A percentile compares a stretch with the other conserved stretches of the same genome.
Conservation (phyloP, 1,140 invertebrate species). For the Diorhabda sublineata region DNA sequence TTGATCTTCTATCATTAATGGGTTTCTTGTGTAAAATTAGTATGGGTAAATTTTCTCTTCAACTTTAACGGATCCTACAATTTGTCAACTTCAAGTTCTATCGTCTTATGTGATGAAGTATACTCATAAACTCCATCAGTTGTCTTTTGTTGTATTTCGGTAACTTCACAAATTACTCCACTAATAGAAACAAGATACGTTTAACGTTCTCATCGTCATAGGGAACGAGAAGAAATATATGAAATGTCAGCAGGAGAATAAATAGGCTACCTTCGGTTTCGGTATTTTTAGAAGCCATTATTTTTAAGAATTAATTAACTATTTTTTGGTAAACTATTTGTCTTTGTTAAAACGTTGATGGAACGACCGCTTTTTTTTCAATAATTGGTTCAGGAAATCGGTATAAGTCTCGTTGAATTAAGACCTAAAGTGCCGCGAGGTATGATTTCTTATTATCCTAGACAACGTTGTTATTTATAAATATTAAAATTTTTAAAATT, state of each 20-base stretch:
- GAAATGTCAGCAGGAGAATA: slow-evolving; percentile 5
- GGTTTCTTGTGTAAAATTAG: too few species aligned
- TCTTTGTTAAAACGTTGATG: slow-evolving; percentile 10
- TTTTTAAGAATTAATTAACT: slow-evolving; percentile 9
- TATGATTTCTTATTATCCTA: too few species aligned
- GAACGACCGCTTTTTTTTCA: background rate
- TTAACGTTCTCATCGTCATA: background rate
- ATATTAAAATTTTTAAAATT: too few species aligned
- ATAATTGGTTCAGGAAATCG: slow-evolving; percentile 10
- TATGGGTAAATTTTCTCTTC: too few species aligned
- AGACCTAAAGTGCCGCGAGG: too few species aligned
- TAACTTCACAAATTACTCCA: slow-evolving; percentile 7
- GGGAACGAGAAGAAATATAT: slow-evolving; percentile 5
- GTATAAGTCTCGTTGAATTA: slow-evolving; percentile 1
- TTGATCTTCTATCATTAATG: too few species aligned
- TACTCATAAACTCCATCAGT: too few species aligned
- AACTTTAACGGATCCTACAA: too few species aligned
- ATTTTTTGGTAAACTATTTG: slow-evolving; percentile 10
- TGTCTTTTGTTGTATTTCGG: background rate
- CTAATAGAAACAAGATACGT: slow-evolving; percentile 9
- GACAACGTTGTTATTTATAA: too few species aligned
- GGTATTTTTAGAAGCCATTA: slow-evolving; percentile 11
- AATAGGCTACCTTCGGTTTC: slow-evolving; percentile 1
- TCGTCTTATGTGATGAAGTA: too few species aligned
- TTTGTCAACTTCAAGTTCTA: too few species aligned